A percentile compares a stretch with the other conserved stretches of the same genome.
phyloP scores from a whole-genome alignment of 2,888 invertebrate genomes.

The Formica aserva region DNA sequence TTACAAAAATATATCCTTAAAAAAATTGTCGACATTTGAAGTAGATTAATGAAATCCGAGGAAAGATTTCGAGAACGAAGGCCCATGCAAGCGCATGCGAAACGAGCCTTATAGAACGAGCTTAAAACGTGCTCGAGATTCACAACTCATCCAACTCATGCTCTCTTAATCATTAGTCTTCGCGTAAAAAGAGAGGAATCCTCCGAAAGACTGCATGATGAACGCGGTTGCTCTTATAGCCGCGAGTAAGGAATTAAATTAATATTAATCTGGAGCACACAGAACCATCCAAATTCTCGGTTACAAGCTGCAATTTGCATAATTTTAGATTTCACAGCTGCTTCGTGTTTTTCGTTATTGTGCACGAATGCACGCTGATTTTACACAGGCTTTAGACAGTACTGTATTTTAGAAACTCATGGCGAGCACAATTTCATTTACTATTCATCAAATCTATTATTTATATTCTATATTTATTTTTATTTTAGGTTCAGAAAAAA shows the following conservation, averaged over 20 bases:
- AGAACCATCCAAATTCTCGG: constrained; percentile 76
- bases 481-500: not conserved
- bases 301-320: constrained; percentile 80
- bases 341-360: constrained; percentile 59
- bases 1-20: not conserved
- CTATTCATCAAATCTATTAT: not conserved
- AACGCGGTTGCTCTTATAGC: constrained; percentile 73
- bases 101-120: constrained; percentile 53
- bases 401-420: not conserved
- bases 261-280: constrained; percentile 83
- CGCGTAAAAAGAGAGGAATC: constrained; percentile 71
- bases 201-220: constrained; percentile 67
- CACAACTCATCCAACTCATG: constrained; percentile 44
- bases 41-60: constrained; percentile 10
- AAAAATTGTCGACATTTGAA: constrained; percentile 1
- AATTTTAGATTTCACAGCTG: constrained; percentile 79
- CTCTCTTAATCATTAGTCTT: constrained; percentile 82
- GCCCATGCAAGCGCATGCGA: constrained; percentile 2
- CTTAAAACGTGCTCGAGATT: constrained; percentile 42
- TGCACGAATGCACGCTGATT: constrained; percentile 36
- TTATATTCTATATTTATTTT: not conserved
- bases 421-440: not conserved
- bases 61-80: not conserved
- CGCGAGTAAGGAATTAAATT: constrained; percentile 84
- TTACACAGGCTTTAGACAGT: not conserved